Percentiles rank a stretch among this genome's conserved stretches.
Evolutionary conservation across 35 echinoderm and acorn worm genomes (phyloP).

Genomic region (Apostichopus japonicus): DNA sequence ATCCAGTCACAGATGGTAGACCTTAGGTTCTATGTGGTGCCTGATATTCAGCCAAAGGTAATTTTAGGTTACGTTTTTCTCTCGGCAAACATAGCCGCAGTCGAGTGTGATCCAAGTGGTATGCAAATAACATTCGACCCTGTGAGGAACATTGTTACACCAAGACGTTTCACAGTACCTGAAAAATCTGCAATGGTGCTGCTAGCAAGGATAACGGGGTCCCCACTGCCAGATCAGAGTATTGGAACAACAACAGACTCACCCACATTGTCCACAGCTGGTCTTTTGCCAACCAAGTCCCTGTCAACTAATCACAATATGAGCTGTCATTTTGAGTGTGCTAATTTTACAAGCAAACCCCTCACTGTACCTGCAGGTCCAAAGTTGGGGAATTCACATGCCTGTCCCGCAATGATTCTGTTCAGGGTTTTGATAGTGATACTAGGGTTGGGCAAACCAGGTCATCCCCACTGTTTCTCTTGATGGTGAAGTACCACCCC

Average conservation of each 20-base stretch:
- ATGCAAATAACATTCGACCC: not conserved
- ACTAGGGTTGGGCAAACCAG: too few species aligned
- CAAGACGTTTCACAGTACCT: not conserved
- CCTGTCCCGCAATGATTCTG: not conserved
- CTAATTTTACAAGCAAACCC: conserved; percentile 21
- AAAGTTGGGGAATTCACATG: conserved; percentile 11
- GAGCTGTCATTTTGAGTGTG: conserved; percentile 18
- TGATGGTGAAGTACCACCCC: not conserved
- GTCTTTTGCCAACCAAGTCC: not conserved
- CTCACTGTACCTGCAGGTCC: not conserved
- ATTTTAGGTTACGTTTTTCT: conserved; percentile 8
- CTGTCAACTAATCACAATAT: conserved; percentile 28
- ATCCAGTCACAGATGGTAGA: not conserved
- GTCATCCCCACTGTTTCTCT: not conserved
- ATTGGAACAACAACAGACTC: conserved; percentile 7
- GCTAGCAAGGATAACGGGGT: not conserved
- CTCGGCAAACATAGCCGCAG: not conserved
- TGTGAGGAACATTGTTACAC: not conserved
- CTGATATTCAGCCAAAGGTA: conserved; percentile 19
- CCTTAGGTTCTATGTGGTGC: conserved; percentile 20
- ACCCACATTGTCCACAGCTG: not conserved
- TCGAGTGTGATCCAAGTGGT: not conserved
- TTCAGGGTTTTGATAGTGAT: not conserved
- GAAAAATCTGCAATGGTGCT: conserved; percentile 22
- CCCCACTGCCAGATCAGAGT: conserved; percentile 4